Evolutionary conservation across 2,113 vertebrate genomes (phyloP).

Genomic region (Callionymus lyra): DNA sequence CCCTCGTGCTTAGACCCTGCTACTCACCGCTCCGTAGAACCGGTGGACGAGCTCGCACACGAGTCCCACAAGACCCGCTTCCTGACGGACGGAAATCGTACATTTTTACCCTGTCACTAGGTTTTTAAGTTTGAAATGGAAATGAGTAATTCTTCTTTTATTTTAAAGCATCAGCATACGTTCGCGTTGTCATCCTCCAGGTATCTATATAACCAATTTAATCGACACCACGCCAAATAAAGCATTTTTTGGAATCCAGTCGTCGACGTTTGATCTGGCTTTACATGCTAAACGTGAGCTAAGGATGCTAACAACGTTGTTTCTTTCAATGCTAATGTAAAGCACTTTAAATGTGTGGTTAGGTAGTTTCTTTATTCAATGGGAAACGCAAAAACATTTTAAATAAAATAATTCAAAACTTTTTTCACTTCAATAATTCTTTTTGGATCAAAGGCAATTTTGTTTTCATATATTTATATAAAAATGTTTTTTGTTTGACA

Average conservation of each 20-base stretch:
- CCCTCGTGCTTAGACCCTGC: conserved; percentile 29
- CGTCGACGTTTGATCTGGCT: conserved; percentile 3
- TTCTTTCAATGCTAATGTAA: too few relatives aligned
- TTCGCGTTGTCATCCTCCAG: conserved; percentile 23
- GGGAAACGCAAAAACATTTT: too few relatives aligned
- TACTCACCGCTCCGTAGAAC: conserved; percentile 30
- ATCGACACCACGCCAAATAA: conserved; percentile 50
- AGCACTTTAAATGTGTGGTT: too few relatives aligned
- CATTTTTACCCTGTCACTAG: neutral
- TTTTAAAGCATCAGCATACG: conserved; percentile 30
- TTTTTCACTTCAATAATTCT: too few relatives aligned
- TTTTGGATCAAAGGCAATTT: too few relatives aligned
- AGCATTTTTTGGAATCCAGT: conserved; percentile 24
- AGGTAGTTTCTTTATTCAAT: too few relatives aligned
- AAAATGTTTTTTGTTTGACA: too few relatives aligned
- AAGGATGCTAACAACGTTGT: too few relatives aligned
- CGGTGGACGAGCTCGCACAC: conserved; percentile 19
- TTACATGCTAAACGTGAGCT: neutral
- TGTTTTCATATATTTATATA: too few relatives aligned
- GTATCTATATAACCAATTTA: conserved; percentile 49
- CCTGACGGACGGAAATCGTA: conserved; percentile 16
- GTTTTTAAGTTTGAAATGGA: neutral
- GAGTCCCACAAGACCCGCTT: conserved; percentile 25
- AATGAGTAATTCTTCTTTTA: conserved; percentile 30
- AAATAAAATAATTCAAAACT: too few relatives aligned